Evolutionary conservation across 2,797 vertebrate species (phyloP).

Genomic region (Phoeniculus purpureus): DNA sequence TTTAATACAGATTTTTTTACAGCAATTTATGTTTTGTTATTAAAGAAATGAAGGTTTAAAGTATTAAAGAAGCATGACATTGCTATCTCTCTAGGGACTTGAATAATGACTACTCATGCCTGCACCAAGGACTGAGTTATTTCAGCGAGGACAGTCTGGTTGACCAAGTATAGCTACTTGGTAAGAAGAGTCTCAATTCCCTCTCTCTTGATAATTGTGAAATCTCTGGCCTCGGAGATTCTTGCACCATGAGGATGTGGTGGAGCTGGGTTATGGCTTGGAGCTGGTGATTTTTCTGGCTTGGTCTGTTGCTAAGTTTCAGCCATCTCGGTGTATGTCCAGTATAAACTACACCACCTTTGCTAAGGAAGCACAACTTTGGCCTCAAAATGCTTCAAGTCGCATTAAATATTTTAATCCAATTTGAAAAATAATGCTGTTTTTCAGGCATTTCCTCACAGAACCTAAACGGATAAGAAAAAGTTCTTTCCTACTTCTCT

Average conservation of each 20-base stretch:
- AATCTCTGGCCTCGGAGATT: background rate
- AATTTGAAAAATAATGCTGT: background rate
- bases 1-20: background rate
- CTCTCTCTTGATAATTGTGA: background rate
- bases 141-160: background rate
- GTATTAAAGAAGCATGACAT: background rate
- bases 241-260: fast-evolving
- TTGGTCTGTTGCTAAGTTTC: background rate
- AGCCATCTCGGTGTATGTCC: background rate
- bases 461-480: background rate
- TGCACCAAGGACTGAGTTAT: background rate
- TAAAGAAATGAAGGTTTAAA: background rate
- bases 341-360: background rate
- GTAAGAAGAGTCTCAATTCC: background rate
- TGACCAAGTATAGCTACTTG: background rate
- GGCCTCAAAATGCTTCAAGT: background rate
- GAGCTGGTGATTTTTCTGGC: background rate
- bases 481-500: background rate
- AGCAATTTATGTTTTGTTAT: background rate
- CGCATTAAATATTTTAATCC: background rate
- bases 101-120: background rate
- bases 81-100: background rate
- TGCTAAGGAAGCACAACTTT: background rate
- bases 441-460: background rate
- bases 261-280: background rate